Evolutionary conservation across 2,113 vertebrate species (phyloP).

Genomic region (Smithornis capensis): DNA sequence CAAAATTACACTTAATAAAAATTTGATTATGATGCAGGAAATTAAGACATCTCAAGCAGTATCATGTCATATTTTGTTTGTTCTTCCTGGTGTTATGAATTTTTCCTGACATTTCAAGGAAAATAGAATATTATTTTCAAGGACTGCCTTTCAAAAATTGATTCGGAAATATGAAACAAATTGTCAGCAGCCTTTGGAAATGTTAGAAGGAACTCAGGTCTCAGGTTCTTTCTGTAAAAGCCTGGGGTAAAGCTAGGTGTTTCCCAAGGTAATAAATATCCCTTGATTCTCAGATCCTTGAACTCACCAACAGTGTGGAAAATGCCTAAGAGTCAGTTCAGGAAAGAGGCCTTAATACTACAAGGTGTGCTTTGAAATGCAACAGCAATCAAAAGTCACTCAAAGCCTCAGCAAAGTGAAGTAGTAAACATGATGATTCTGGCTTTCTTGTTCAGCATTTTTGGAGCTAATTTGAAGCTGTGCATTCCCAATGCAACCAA

Average conservation of each 20-base stretch:
- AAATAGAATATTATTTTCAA: neutral
- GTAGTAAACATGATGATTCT: constrained; percentile 58
- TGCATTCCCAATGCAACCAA: constrained; percentile 50
- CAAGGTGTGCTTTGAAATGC: constrained; percentile 26
- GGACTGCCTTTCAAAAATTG: neutral
- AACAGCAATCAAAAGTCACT: constrained; percentile 53
- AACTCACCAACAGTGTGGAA: neutral
- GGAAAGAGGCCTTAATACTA: neutral
- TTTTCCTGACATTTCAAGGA: neutral
- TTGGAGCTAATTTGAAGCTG: constrained; percentile 59
- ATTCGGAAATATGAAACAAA: neutral
- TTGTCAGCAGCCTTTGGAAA: neutral
- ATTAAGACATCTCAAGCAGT: neutral
- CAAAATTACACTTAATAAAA: neutral
- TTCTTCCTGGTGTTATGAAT: neutral
- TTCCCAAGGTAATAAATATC: neutral
- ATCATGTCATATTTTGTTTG: neutral
- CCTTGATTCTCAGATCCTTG: neutral
- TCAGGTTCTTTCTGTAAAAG: neutral
- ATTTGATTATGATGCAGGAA: neutral
- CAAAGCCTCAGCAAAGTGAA: constrained; percentile 28
- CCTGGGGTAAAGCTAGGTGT: neutral
- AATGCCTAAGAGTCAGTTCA: neutral
- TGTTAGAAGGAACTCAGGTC: neutral
- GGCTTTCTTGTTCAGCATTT: constrained; percentile 21